phyloP scores from a whole-genome alignment of 2,888 invertebrate genomes.

The Epistrophe grossulariae region DNA sequence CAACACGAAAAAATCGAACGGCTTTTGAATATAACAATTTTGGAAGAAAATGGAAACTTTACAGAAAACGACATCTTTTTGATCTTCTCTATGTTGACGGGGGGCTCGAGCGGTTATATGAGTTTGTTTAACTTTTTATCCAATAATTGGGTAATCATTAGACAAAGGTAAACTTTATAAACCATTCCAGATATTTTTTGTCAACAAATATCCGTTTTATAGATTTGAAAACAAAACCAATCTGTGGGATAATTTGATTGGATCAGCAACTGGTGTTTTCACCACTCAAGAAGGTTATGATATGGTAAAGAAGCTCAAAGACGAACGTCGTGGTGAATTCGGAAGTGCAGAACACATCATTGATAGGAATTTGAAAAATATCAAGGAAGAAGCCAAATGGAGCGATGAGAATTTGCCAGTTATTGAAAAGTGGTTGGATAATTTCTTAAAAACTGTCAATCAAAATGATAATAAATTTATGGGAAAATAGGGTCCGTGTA shows the following conservation, averaged over 20 bases:
- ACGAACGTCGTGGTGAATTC: slow-evolving; percentile 87
- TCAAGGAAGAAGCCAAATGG: slow-evolving; percentile 91
- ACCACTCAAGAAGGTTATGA: slow-evolving; percentile 90
- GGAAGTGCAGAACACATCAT: slow-evolving; percentile 90
- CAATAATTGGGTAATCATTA: slow-evolving; percentile 89
- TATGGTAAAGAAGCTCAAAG: slow-evolving; percentile 88
- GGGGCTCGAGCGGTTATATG: slow-evolving; percentile 89
- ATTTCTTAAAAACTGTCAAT: slow-evolving; percentile 83
- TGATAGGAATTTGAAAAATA: slow-evolving; percentile 89
- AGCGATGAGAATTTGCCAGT: slow-evolving; percentile 90
- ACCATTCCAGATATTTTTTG: not conserved
- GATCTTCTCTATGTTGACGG: slow-evolving; percentile 90
- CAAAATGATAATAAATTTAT: slow-evolving; percentile 80
- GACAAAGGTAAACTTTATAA: slow-evolving; percentile 85
- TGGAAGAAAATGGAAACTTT: slow-evolving; percentile 89
- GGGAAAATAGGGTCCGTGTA: slow-evolving; percentile 63
- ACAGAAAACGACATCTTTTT: slow-evolving; percentile 90
- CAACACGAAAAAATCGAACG: slow-evolving; percentile 88
- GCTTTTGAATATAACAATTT: slow-evolving; percentile 88
- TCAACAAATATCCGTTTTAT: slow-evolving; percentile 70
- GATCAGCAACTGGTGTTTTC: slow-evolving; percentile 90
- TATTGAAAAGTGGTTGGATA: slow-evolving; percentile 89
- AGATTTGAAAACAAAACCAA: slow-evolving; percentile 89
- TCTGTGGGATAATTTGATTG: slow-evolving; percentile 90
- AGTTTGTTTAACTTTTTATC: slow-evolving; percentile 89